Conservation (phyloP, 2,888 invertebrate genomes). For the Callosobruchus maculatus region DNA sequence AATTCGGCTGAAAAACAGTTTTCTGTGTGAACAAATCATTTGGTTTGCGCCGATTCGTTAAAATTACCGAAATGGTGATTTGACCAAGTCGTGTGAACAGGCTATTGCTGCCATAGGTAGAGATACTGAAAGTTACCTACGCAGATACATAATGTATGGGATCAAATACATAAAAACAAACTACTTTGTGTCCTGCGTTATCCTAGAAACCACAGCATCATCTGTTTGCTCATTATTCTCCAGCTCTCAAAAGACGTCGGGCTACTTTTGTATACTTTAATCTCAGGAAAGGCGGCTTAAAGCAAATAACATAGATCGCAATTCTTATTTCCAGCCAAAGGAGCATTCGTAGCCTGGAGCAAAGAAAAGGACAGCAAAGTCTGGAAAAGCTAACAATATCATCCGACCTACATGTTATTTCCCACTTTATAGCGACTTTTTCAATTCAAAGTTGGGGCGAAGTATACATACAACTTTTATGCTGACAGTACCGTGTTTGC, state of each 20-base stretch:
- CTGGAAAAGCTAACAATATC: background rate
- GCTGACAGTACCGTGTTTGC: background rate
- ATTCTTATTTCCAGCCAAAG: background rate
- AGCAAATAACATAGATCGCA: background rate
- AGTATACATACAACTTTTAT: background rate
- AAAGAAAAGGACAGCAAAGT: background rate
- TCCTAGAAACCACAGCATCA: background rate
- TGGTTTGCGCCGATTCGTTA: too few relatives aligned
- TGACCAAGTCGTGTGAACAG: too few relatives aligned
- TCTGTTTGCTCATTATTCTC: background rate
- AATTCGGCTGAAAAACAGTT: too few relatives aligned
- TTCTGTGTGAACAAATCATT: too few relatives aligned
- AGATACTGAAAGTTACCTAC: too few relatives aligned
- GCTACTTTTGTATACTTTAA: background rate
- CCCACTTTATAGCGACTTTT: background rate
- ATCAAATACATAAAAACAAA: background rate
- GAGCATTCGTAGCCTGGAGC: background rate
- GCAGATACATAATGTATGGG: too few relatives aligned
- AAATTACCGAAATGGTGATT: too few relatives aligned
- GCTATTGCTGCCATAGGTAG: too few relatives aligned
- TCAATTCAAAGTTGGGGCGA: background rate
- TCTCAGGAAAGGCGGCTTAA: background rate
- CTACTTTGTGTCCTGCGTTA: background rate
- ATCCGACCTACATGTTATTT: background rate
- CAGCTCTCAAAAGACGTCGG: background rate